Base-by-base conservation (phyloP, 2,113 vertebrate genomes). In the Marmota flaviventris region DNA sequence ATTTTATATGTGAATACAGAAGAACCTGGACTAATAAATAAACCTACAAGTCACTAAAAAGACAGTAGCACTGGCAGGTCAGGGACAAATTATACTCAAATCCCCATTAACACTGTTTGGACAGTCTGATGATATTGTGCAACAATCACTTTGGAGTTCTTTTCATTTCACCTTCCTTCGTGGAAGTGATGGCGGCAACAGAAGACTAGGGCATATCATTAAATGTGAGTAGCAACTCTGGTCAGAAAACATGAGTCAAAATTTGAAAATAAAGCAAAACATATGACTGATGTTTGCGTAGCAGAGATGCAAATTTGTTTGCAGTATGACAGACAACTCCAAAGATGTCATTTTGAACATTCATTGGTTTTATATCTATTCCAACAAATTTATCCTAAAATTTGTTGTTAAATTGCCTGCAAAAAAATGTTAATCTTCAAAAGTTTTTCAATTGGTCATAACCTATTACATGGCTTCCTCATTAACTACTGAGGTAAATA, bases 191-290 rank as follows among this genome's bases (percentile, higher is more conserved):
- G 77, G 72, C 86, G 72, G 39, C 20, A 27, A 18, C 10, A 34
- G n/a, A 69, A 56, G 27, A 17, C 8, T 34, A 5, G 8, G 8
- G 5, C 3, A 70, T 5, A 24, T 29, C 17, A 78, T 42, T 51
- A 27, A 77, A 56, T 18, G 8, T 48, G 11, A 78, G 25, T 29
- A 37, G 22, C 34, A 42, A 29, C 9, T 70, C 20, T 89, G 3
- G 20, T 77, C 37, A 70, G 61, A 77, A 70, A 89, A 70, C 39
- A 42, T 37, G 8, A 65, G 17, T 9, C 48, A 20, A 65, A 78
- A 85, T 11, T 93, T 77, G 25, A 25, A 85, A 85, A 79, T 75
- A 78, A 75, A 76, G 45, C 22, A 78, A 78, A 61, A 53, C 56
- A 8, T 0, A 39, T 27, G 2, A 53, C 11, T 16, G 3, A 12